Base-by-base conservation (phyloP, 1,140 invertebrate genomes). In the Plutomurus gul region DNA sequence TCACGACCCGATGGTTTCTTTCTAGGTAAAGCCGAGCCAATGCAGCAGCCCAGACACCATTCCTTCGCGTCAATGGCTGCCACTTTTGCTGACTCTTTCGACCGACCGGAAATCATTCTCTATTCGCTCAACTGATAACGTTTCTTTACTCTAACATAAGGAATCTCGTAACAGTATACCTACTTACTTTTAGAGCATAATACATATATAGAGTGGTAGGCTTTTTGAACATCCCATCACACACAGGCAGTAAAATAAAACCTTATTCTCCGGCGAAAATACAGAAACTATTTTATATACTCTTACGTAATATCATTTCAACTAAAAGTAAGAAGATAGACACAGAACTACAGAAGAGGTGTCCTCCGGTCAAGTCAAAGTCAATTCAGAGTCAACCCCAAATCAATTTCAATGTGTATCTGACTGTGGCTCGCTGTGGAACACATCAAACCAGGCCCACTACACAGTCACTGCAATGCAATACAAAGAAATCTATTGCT, bases 101-200 rank as follows among this genome's bases (percentile, higher is more conserved):
- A 56, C 51, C 51, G 51, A 56, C 51, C 51, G 51, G 51, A 56
- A 56, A 56, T 56, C 51, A 56, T 56, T 56, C 39, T n/a, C 39
- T n/a, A 43, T 25, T 56, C 51, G 22, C 30, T 56, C 51, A 56
- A 30, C 25, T 56, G 51, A 56, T 56, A 56, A 56, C 25, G 30
- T 27, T 56, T 13, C 6, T 27, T 22, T 56, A 8, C 13, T 30
- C 22, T 25, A 10, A 27, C 49, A 11, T 51, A 22, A 3, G 25
- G 22, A 7, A 25, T 16, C 13, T 56, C 30, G 39, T 8, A 43
- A n/a, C n/a, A n/a, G n/a, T n/a, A n/a, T n/a, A n/a, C n/a, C n/a
- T n/a, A n/a, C n/a, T n/a, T n/a, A n/a, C n/a, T n/a, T n/a, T n/a
- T n/a, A n/a, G n/a, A n/a, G n/a, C n/a, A n/a, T n/a, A n/a, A n/a